A percentile compares a stretch with the other conserved stretches of the same genome.
phyloP scores from a whole-genome alignment of 2,888 invertebrate species.

The Agonopterix alstromeriana region DNA sequence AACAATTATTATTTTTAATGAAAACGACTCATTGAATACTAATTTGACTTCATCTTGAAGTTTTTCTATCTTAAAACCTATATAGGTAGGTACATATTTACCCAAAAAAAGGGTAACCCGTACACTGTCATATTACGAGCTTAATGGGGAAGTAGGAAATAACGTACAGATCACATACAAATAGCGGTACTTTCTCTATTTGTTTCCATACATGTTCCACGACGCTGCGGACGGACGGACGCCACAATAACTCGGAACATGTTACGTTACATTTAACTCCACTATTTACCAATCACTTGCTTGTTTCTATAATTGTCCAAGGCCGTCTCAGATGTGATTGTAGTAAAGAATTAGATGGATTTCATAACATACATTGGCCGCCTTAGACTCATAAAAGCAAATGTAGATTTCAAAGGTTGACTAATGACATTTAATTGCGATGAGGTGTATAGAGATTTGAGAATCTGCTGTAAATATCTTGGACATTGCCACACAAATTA shows the following conservation, averaged over 20 bases:
- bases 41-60: not conserved
- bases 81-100: no score
- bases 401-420: not conserved
- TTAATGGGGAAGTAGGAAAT: constrained; percentile 49
- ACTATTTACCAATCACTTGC: not conserved
- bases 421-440: not conserved
- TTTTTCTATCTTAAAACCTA: not conserved
- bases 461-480: no score
- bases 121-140: constrained; percentile 2
- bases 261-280: not conserved
- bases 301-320: not conserved
- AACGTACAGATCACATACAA: constrained; percentile 43
- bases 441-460: no score
- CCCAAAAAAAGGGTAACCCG: no score
- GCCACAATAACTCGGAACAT: not conserved
- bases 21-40: no score
- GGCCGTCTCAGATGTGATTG: not conserved
- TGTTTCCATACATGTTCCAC: constrained; percentile 49
- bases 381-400: not conserved
- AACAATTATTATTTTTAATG: no score
- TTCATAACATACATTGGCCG: not conserved
- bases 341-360: not conserved
- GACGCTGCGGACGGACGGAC: constrained; percentile 23
- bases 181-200: constrained; percentile 64
- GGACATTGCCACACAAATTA: no score